Evolutionary conservation across 2,888 invertebrate species (phyloP).

Genomic region (Nomada fabriciana): DNA sequence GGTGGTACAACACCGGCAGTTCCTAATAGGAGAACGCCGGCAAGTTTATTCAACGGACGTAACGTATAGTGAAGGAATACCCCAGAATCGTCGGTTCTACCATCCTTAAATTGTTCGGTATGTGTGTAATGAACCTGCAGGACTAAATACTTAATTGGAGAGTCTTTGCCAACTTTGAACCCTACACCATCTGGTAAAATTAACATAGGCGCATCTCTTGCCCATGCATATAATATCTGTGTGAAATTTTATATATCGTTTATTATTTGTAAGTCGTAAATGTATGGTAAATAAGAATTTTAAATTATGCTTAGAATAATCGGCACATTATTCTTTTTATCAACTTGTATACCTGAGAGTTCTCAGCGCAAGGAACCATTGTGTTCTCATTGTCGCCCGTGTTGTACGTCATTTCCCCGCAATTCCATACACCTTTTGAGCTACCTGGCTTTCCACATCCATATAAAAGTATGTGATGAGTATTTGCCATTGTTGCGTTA

Average conservation of each 20-base stretch:
- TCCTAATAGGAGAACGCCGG: slow-evolving; percentile 95
- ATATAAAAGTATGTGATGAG: slow-evolving; percentile 97
- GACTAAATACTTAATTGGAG: slow-evolving; percentile 94
- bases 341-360: slow-evolving; percentile 87
- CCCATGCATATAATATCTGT: slow-evolving; percentile 97
- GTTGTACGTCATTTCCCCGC: slow-evolving; percentile 94
- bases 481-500: slow-evolving; percentile 94
- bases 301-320: background rate
- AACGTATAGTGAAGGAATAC: slow-evolving; percentile 92
- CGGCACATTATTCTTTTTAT: background rate
- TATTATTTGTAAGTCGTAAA: background rate
- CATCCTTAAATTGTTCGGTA: slow-evolving; percentile 88
- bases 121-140: slow-evolving; percentile 96
- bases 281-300: background rate
- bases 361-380: slow-evolving; percentile 91
- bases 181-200: slow-evolving; percentile 94
- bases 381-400: slow-evolving; percentile 59
- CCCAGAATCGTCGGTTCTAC: slow-evolving; percentile 93
- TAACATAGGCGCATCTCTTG: slow-evolving; percentile 94
- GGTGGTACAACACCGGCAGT: slow-evolving; percentile 93
- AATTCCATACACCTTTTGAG: slow-evolving; percentile 92
- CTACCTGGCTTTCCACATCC: slow-evolving; percentile 94
- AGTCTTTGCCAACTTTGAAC: slow-evolving; percentile 94
- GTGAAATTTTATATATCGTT: background rate
- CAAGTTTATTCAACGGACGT: slow-evolving; percentile 92